phyloP scores from a whole-genome alignment of 2,113 vertebrate genomes.

The Syngnathus scovelli region DNA sequence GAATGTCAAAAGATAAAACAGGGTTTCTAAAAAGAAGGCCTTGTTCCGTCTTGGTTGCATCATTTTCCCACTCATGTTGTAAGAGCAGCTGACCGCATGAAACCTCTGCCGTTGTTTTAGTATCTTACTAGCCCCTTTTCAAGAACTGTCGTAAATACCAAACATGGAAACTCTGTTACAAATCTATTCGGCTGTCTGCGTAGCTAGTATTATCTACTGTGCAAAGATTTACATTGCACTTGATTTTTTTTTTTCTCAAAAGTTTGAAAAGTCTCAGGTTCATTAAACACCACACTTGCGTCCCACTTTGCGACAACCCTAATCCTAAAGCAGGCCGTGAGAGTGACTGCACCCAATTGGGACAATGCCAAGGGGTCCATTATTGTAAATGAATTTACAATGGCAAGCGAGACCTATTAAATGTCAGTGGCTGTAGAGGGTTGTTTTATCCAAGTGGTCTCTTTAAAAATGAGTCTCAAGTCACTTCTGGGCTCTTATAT shows the following conservation, averaged over 20 bases:
- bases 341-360: conserved; percentile 36
- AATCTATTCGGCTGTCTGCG: conserved; percentile 36
- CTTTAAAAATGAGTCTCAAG: conserved; percentile 57
- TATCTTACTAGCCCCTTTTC: too few species aligned
- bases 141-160: too few species aligned
- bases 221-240: background rate
- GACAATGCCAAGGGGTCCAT: conserved; percentile 34
- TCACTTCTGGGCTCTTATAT: conserved; percentile 44
- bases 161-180: conserved; percentile 6
- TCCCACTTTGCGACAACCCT: conserved; percentile 14
- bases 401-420: conserved; percentile 55
- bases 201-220: background rate
- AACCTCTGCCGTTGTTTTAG: too few species aligned
- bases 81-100: background rate
- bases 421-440: conserved; percentile 49
- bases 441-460: conserved; percentile 58
- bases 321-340: conserved; percentile 41
- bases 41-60: conserved; percentile 35
- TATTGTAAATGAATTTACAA: conserved; percentile 56
- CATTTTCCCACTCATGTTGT: conserved; percentile 11
- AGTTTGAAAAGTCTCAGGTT: conserved; percentile 39
- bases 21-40: conserved; percentile 29
- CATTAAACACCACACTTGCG: conserved; percentile 23
- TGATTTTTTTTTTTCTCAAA: conserved; percentile 10
- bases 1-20: conserved; percentile 32